Percentiles rank a stretch among this genome's conserved stretches.
Evolutionary conservation across 2,888 invertebrate genomes (phyloP).

Genomic region (Enchytraeus crypticus): DNA sequence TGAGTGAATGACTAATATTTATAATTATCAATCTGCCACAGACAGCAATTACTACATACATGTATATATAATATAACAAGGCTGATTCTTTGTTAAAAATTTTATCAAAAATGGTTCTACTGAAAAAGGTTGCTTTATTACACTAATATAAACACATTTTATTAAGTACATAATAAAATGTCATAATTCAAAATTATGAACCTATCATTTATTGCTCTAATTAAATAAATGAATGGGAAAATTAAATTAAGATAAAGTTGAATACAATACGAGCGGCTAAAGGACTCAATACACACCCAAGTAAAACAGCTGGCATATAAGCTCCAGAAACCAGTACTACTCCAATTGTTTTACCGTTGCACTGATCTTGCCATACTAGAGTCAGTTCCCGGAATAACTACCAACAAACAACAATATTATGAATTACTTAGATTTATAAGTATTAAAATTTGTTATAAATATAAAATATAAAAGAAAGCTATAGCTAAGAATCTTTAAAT

Average conservation of each 20-base stretch:
- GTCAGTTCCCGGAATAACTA: background rate
- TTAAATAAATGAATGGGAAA: background rate
- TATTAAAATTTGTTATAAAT: background rate
- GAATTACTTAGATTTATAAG: background rate
- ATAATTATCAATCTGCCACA: too few relatives aligned
- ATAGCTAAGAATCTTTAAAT: background rate
- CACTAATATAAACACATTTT: background rate
- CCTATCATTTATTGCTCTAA: background rate
- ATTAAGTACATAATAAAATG: background rate
- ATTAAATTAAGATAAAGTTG: background rate
- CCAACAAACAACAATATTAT: background rate
- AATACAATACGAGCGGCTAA: too few relatives aligned
- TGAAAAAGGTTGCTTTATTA: too few relatives aligned
- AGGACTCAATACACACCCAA: too few relatives aligned
- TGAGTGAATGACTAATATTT: too few relatives aligned
- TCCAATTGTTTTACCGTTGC: conserved; percentile 1
- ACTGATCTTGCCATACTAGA: background rate
- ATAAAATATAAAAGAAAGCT: background rate
- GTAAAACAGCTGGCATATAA: background rate
- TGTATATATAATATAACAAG: too few relatives aligned
- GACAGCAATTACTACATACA: too few relatives aligned
- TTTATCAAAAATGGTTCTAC: too few relatives aligned
- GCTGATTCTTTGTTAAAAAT: too few relatives aligned
- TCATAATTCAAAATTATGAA: background rate
- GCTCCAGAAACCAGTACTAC: conserved; percentile 5